Percentiles rank a stretch among this genome's conserved stretches.
Conservation (phyloP, 2,888 invertebrate genomes). For the Leptodirus hochenwartii region DNA sequence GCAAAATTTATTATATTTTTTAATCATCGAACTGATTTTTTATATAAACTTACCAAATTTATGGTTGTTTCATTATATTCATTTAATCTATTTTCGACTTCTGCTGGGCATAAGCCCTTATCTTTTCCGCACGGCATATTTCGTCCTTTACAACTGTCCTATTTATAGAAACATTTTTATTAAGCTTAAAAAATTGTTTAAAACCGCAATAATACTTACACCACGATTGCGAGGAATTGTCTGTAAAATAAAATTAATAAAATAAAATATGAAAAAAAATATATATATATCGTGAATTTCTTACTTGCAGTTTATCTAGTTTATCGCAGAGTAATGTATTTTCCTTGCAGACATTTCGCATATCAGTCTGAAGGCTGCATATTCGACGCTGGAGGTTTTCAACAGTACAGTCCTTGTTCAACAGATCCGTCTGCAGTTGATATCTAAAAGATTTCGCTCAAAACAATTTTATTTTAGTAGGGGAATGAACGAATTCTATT, state of each 20-base stretch:
- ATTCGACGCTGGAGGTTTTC: conserved; percentile 43
- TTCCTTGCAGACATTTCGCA: conserved; percentile 42
- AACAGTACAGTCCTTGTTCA: conserved; percentile 42
- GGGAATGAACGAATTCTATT: no score
- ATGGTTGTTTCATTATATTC: conserved; percentile 28
- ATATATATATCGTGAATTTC: no score
- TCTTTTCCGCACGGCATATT: conserved; percentile 22
- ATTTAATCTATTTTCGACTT: conserved; percentile 25
- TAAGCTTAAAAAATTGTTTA: conserved; percentile 4
- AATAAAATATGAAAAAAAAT: no score
- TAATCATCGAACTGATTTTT: no score
- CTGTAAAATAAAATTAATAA: no score
- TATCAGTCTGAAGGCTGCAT: conserved; percentile 40
- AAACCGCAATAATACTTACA: no score
- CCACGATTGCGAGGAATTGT: no score
- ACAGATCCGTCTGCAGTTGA: conserved; percentile 41
- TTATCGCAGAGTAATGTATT: conserved; percentile 38
- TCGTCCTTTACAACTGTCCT: conserved; percentile 12
- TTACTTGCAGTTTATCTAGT: conserved; percentile 20
- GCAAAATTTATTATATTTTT: no score
- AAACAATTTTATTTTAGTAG: no score
- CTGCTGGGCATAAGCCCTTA: conserved; percentile 27
- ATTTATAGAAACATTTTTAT: no score
- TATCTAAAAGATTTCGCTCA: conserved; percentile 33
- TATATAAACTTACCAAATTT: conserved; percentile 24